Conservation (phyloP, 2,888 invertebrate species). For the Folsomia manolachei region DNA sequence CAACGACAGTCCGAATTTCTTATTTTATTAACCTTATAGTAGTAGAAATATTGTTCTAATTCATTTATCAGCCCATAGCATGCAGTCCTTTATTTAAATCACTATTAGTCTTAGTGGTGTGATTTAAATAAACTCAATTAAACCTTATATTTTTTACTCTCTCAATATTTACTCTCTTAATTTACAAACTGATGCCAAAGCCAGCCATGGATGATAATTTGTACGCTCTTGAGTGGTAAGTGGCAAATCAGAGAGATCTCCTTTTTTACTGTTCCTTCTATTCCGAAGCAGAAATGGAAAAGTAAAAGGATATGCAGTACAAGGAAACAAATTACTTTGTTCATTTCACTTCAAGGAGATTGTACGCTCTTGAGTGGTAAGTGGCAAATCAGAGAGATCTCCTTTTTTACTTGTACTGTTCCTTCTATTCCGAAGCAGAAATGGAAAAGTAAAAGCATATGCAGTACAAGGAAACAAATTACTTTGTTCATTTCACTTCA, state of each 20-base stretch:
- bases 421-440: background rate
- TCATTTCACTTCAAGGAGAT: background rate
- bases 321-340: background rate
- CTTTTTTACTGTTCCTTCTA: background rate
- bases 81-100: no score
- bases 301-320: no score
- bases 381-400: background rate
- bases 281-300: no score
- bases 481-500: background rate
- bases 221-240: background rate
- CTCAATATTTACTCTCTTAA: constrained; percentile 2
- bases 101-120: no score
- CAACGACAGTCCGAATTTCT: no score
- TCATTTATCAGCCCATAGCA: no score
- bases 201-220: constrained; percentile 2
- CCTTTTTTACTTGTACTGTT: background rate
- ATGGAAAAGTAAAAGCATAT: no score
- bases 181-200: constrained; percentile 7
- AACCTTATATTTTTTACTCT: constrained; percentile 3
- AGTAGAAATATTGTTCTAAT: no score
- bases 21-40: no score
- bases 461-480: constrained; percentile 1
- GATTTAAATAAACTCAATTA: background rate
- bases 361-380: background rate
- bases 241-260: background rate